Percentiles rank a stretch among this genome's conserved stretches.
Evolutionary conservation across 1,140 invertebrate species (phyloP).

Genomic region (Cherax destructor): DNA sequence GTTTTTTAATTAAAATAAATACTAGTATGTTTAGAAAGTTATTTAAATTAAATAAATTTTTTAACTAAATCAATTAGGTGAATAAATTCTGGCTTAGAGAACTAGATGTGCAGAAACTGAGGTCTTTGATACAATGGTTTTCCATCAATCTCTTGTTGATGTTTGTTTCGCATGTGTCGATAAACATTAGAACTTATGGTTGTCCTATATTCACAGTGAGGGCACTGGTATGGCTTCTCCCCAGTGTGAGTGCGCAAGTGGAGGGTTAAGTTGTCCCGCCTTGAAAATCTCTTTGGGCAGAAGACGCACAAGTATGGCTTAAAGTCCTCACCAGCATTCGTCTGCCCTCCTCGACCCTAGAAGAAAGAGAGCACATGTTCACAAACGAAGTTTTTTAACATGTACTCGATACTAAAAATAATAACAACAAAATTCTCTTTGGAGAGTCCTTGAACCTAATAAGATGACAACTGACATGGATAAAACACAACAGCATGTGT

Average conservation of each 20-base stretch:
- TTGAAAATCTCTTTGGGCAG: slow-evolving; percentile 87
- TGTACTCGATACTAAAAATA: slow-evolving; percentile 28
- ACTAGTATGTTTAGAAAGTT: neutral
- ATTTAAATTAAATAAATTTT: neutral
- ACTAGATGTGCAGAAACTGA: slow-evolving; percentile 19
- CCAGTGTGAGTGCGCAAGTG: slow-evolving; percentile 88
- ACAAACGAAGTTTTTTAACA: slow-evolving; percentile 48
- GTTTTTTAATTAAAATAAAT: neutral
- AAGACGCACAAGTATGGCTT: slow-evolving; percentile 85
- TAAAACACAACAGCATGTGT: neutral
- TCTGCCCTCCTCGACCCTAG: slow-evolving; percentile 64
- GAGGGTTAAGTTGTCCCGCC: slow-evolving; percentile 82
- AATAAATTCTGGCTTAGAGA: neutral
- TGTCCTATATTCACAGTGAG: slow-evolving; percentile 78
- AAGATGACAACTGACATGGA: neutral
- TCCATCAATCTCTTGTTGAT: slow-evolving; percentile 53
- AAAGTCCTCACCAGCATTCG: slow-evolving; percentile 64
- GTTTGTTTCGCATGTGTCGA: slow-evolving; percentile 60
- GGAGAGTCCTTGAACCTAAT: neutral
- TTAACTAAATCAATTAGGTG: neutral
- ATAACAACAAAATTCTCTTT: slow-evolving; percentile 2
- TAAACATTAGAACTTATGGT: slow-evolving; percentile 66
- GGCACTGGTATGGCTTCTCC: slow-evolving; percentile 87
- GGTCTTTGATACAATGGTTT: slow-evolving; percentile 47
- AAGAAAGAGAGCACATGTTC: slow-evolving; percentile 64